These are phyloP conservation scores for Mongoloraphidia duomilia DNA, from an alignment of 2,888 invertebrate species.

Conservation along the genomic window DNA sequence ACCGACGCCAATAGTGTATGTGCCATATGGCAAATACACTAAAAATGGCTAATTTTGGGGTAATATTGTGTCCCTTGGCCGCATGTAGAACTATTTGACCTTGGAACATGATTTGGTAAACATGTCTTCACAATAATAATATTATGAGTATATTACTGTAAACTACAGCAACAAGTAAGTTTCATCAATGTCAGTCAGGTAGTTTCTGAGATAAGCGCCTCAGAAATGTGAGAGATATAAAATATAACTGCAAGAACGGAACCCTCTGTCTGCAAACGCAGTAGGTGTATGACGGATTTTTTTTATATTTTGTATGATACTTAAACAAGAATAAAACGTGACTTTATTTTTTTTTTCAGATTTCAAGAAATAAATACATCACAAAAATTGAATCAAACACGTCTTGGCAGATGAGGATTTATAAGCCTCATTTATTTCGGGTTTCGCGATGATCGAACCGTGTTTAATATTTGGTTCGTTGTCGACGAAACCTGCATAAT, in stretches of 20 bases:
- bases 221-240: too few species aligned
- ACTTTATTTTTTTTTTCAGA: background rate
- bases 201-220: too few species aligned
- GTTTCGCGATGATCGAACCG: slow-evolving; percentile 78
- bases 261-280: background rate
- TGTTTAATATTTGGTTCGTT: slow-evolving; percentile 65
- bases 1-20: too few species aligned
- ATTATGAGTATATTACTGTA: too few species aligned
- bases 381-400: background rate
- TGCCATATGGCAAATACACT: too few species aligned
- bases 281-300: background rate
- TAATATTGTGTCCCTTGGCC: too few species aligned
- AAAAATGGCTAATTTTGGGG: too few species aligned
- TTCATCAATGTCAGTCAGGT: too few species aligned
- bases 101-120: too few species aligned
- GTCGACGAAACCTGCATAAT: slow-evolving; percentile 95
- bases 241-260: background rate
- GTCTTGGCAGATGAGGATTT: background rate
- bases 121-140: too few species aligned
- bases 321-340: background rate
- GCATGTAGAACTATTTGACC: too few species aligned
- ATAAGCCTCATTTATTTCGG: slow-evolving; percentile 57
- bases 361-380: background rate
- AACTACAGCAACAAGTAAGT: too few species aligned
- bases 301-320: background rate